These are phyloP conservation scores for Tetragonula carbonaria DNA, from an alignment of 2,888 invertebrate species.

Conservation along the genomic window DNA sequence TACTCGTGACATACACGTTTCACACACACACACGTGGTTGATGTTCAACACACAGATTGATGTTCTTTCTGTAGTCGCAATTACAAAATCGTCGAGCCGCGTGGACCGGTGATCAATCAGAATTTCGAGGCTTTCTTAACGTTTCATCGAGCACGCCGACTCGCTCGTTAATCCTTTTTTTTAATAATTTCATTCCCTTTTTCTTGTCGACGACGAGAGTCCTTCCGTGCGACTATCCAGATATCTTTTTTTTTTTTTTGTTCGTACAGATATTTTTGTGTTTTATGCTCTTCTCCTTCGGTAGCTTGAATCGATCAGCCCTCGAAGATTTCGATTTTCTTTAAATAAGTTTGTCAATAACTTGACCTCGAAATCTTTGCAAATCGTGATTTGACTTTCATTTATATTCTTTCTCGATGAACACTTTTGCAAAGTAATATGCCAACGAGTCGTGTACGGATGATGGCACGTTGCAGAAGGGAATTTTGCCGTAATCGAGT, in stretches of 20 bases:
- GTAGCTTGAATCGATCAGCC: no score
- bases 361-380: no score
- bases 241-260: not conserved
- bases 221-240: not conserved
- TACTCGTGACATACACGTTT: no score
- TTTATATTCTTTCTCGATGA: no score
- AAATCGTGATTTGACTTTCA: no score
- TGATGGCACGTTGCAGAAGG: constrained; percentile 21
- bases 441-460: not conserved
- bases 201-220: not conserved
- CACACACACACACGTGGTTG: not conserved
- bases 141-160: constrained; percentile 37
- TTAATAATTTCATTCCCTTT: constrained; percentile 37
- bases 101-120: constrained; percentile 47
- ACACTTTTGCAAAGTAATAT: not conserved
- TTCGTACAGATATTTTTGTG: not conserved
- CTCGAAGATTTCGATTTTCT: no score
- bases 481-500: constrained; percentile 57
- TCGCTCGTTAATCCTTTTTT: constrained; percentile 55
- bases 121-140: constrained; percentile 45
- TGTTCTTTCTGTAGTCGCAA: constrained; percentile 60
- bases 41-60: constrained; percentile 10
- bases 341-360: no score
- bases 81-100: constrained; percentile 47
- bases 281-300: not conserved